phyloP scores from a whole-genome alignment of 2,888 invertebrate genomes.

The Heliconius hortense region DNA sequence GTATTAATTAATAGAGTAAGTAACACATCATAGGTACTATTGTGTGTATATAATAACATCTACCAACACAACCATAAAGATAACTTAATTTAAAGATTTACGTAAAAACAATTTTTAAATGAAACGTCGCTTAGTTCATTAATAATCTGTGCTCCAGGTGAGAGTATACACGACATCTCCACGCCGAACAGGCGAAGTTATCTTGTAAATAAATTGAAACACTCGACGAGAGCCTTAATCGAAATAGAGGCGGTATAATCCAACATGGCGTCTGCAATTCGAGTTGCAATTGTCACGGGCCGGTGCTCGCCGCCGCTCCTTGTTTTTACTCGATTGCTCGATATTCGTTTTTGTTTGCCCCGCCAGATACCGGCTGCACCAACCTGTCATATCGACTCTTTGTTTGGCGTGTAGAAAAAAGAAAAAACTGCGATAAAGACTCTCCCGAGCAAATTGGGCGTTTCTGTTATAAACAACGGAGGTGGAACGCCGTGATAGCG shows the following conservation, averaged over 20 bases:
- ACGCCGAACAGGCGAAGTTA: slow-evolving; percentile 19
- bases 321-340: slow-evolving; percentile 76
- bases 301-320: slow-evolving; percentile 65
- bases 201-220: slow-evolving; percentile 48
- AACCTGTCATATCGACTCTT: slow-evolving; percentile 80
- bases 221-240: slow-evolving; percentile 62
- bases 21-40: background rate
- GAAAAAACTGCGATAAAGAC: slow-evolving; percentile 69
- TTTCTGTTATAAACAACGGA: slow-evolving; percentile 80
- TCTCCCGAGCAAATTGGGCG: slow-evolving; percentile 79
- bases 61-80: slow-evolving; percentile 2
- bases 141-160: slow-evolving; percentile 16
- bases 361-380: slow-evolving; percentile 68
- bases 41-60: background rate
- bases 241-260: slow-evolving; percentile 73
- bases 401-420: slow-evolving; percentile 72
- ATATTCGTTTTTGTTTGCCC: slow-evolving; percentile 74
- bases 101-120: slow-evolving; percentile 35
- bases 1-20: background rate
- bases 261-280: slow-evolving; percentile 72
- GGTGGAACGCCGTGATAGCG: slow-evolving; percentile 78
- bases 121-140: slow-evolving; percentile 34
- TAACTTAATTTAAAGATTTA: background rate
- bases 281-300: slow-evolving; percentile 78
- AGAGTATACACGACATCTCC: slow-evolving; percentile 12